Percentiles rank a stretch among this genome's conserved stretches.
Conservation (phyloP, 2,888 invertebrate genomes). For the Sminthurinus aureus region DNA sequence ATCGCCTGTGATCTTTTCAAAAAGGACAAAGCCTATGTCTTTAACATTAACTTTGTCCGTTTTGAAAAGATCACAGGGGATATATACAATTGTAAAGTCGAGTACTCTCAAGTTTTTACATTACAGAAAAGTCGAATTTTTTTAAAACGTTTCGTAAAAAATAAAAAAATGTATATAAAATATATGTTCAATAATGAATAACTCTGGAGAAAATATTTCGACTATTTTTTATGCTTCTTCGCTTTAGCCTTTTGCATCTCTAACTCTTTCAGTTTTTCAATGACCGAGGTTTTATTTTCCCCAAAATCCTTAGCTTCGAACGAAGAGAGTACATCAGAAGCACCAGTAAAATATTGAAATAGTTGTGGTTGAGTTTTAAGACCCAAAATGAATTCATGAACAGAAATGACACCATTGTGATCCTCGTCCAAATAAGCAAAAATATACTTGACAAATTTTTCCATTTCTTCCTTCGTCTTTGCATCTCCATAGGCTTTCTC, state of each 20-base stretch:
- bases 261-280: neutral
- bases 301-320: slow-evolving; percentile 7
- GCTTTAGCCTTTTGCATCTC: neutral
- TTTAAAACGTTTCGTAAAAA: too few relatives aligned
- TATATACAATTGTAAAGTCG: slow-evolving; percentile 34
- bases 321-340: slow-evolving; percentile 24
- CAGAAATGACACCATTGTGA: slow-evolving; percentile 38
- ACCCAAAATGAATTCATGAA: slow-evolving; percentile 32
- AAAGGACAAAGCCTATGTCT: too few relatives aligned
- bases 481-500: slow-evolving; percentile 38
- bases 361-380: slow-evolving; percentile 30
- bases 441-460: slow-evolving; percentile 26
- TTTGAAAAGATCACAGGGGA: too few relatives aligned
- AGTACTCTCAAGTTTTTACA: neutral
- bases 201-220: too few relatives aligned
- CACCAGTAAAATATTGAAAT: slow-evolving; percentile 30
- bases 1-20: too few relatives aligned
- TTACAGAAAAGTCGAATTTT: too few relatives aligned
- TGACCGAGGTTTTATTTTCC: neutral
- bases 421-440: slow-evolving; percentile 35
- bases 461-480: slow-evolving; percentile 15
- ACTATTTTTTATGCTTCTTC: too few relatives aligned
- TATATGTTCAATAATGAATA: too few relatives aligned
- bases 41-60: too few relatives aligned
- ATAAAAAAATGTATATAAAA: too few relatives aligned